Evolutionary conservation across 2,797 vertebrate species (phyloP).

Genomic region (Gallinago stenura): DNA sequence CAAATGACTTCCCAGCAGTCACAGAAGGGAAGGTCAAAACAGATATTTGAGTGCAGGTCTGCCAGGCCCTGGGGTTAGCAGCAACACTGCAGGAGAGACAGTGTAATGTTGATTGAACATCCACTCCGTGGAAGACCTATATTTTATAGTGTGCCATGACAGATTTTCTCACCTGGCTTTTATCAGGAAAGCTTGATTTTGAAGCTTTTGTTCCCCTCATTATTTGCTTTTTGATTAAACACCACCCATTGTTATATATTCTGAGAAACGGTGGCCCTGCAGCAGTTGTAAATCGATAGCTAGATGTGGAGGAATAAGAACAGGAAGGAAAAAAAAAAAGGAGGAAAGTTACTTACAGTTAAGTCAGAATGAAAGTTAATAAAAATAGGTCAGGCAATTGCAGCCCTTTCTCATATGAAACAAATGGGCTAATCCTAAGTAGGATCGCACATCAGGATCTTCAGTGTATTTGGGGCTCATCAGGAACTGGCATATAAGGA

Average conservation of each 20-base stretch:
- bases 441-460: not conserved
- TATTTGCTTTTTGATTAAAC: conserved; percentile 59
- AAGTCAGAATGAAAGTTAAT: conserved; percentile 17
- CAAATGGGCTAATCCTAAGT: conserved; percentile 33
- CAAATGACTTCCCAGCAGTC: not conserved
- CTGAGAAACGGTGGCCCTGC: conserved; percentile 30
- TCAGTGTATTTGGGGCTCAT: conserved; percentile 1
- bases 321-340: not conserved
- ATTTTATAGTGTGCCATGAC: not conserved
- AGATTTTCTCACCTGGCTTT: conserved; percentile 11
- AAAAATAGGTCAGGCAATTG: conserved; percentile 50
- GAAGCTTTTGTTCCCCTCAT: conserved; percentile 4
- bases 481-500: not conserved
- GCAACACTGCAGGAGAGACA: not conserved
- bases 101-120: not conserved
- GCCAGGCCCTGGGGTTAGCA: not conserved
- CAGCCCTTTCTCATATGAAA: conserved; percentile 14
- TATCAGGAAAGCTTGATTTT: conserved; percentile 47
- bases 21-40: not conserved
- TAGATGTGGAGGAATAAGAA: not conserved
- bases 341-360: not conserved
- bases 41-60: not conserved
- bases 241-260: conserved; percentile 12
- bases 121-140: not conserved
- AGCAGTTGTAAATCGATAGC: conserved; percentile 25